A percentile compares a stretch with the other conserved stretches of the same genome.
phyloP scores from a whole-genome alignment of 2,888 invertebrate genomes.

The Acanthosepion pharaonis region DNA sequence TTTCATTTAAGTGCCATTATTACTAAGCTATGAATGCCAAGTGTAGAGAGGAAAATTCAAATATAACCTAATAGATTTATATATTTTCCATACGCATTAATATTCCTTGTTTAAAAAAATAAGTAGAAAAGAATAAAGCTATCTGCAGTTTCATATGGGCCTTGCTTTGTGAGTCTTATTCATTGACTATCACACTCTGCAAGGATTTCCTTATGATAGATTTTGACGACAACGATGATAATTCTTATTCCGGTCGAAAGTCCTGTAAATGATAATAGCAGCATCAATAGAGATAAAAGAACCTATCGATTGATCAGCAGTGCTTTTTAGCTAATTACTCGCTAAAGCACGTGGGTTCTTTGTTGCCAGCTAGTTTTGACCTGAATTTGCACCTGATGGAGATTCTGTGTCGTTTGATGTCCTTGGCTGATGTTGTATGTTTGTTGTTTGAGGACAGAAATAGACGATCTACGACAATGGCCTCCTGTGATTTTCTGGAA shows the following conservation, averaged over 20 bases:
- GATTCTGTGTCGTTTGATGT: neutral
- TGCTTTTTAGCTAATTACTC: conserved; percentile 38
- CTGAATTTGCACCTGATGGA: neutral
- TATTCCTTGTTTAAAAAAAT: too few species aligned
- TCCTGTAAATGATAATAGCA: neutral
- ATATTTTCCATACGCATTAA: too few species aligned
- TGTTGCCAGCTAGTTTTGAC: neutral
- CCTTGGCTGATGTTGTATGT: conserved; percentile 35
- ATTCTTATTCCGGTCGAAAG: neutral
- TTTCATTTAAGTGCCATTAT: too few species aligned
- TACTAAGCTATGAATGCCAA: too few species aligned
- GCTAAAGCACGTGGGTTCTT: neutral
- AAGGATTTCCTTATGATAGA: too few species aligned
- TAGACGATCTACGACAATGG: neutral
- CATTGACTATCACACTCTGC: too few species aligned
- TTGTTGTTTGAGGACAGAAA: conserved; percentile 47
- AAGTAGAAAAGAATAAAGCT: too few species aligned
- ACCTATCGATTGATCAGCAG: conserved; percentile 15
- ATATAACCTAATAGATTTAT: too few species aligned
- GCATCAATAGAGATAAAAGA: neutral
- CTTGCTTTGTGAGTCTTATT: too few species aligned
- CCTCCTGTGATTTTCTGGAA: too few species aligned
- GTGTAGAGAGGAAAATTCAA: too few species aligned
- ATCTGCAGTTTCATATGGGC: too few species aligned
- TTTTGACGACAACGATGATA: neutral